Conservation (phyloP, 1,140 invertebrate genomes). For the Holotrichia oblita region DNA sequence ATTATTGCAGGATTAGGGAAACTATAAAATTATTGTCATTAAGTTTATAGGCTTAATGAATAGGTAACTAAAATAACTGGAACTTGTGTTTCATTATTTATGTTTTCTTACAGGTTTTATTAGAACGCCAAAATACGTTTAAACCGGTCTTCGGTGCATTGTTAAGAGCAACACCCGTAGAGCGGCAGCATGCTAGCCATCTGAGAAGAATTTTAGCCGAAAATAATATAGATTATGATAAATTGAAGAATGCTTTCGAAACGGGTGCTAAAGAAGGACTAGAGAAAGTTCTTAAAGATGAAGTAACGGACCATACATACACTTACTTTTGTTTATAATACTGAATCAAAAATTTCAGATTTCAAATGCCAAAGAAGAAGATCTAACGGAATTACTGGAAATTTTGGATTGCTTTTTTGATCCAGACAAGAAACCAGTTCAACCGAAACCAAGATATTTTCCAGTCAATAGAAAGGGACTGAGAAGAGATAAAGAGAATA, state of each 20-base stretch:
- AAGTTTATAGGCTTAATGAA: too few relatives aligned
- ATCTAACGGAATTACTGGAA: conserved; percentile 72
- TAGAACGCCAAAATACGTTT: conserved; percentile 71
- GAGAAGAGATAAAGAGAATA: conserved; percentile 44
- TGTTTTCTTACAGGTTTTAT: conserved; percentile 62
- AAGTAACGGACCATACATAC: conserved; percentile 56
- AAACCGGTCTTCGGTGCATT: conserved; percentile 70
- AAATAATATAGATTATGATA: conserved; percentile 70
- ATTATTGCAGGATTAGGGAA: too few relatives aligned
- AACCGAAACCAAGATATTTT: conserved; percentile 57
- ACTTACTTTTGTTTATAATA: not conserved
- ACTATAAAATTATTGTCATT: too few relatives aligned
- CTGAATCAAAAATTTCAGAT: conserved; percentile 48
- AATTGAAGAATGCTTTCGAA: conserved; percentile 69
- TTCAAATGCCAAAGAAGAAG: conserved; percentile 66
- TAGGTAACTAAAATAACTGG: too few relatives aligned
- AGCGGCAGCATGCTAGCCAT: conserved; percentile 71
- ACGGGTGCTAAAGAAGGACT: conserved; percentile 63
- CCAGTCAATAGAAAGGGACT: conserved; percentile 39
- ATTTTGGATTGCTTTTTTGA: conserved; percentile 79
- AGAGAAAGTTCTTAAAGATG: conserved; percentile 63
- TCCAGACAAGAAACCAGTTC: conserved; percentile 68
- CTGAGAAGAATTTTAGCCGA: conserved; percentile 73
- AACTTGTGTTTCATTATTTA: too few relatives aligned
- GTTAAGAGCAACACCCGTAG: conserved; percentile 64